Conservation (phyloP, 2,888 invertebrate species). For the Phymatocera aterrima region DNA sequence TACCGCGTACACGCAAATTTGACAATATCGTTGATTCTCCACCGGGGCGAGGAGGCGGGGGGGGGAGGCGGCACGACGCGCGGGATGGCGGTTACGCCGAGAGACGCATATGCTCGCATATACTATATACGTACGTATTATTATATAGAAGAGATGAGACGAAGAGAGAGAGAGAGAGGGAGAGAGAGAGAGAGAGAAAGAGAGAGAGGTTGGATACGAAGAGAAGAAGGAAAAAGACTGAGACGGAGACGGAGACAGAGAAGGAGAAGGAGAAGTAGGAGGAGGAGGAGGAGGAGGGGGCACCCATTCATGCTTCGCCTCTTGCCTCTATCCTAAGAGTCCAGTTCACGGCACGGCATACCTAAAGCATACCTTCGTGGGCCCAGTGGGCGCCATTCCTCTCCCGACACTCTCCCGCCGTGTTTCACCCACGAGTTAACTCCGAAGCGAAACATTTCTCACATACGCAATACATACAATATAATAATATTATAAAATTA, state of each 20-base stretch:
- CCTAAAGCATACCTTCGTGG: constrained; percentile 70
- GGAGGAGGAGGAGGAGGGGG: constrained; percentile 57
- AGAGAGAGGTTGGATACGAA: constrained; percentile 8
- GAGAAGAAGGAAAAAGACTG: constrained; percentile 7
- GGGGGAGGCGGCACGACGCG: no score
- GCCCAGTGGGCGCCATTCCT: constrained; percentile 67
- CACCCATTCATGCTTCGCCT: constrained; percentile 73
- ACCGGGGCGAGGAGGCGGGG: no score
- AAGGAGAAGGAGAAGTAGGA: constrained; percentile 41
- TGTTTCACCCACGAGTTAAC: constrained; percentile 56
- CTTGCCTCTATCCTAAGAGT: constrained; percentile 70
- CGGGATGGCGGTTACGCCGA: no score
- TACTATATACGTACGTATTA: constrained; percentile 19
- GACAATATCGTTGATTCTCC: no score
- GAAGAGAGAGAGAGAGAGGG: constrained; percentile 40
- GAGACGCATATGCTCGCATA: constrained; percentile 47
- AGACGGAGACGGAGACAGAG: constrained; percentile 48
- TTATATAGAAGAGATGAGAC: constrained; percentile 37
- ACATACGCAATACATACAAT: background rate
- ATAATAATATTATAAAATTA: background rate
- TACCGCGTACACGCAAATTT: no score
- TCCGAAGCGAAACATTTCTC: no score
- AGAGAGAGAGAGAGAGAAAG: constrained; percentile 5
- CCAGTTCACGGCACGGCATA: constrained; percentile 69
- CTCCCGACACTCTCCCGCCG: constrained; percentile 62